These are phyloP conservation scores for Phylloscopus collybita DNA, from an alignment of 2,797 vertebrate genomes.

Conservation along the genomic window DNA sequence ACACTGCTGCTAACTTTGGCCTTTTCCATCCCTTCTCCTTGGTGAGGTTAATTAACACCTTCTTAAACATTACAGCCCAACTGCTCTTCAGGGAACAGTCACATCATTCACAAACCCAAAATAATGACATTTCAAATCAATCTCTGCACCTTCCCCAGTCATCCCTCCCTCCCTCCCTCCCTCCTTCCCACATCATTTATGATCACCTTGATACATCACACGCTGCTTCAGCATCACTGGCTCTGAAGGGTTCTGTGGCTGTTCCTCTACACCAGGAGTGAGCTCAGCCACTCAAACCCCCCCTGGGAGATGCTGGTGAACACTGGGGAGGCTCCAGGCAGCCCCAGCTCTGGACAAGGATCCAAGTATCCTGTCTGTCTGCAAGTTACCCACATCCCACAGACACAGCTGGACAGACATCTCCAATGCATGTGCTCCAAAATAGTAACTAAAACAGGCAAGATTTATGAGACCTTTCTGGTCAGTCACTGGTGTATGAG, in stretches of 20 bases:
- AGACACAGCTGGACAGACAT: background rate
- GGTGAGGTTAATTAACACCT: background rate
- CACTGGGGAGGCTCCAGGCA: background rate
- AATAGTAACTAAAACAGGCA: rapidly evolving
- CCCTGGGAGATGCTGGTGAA: background rate
- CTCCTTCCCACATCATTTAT: too few species aligned
- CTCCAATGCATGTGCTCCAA: background rate
- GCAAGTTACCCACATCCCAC: background rate
- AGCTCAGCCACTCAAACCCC: background rate
- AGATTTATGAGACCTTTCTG: background rate
- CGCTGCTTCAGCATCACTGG: background rate
- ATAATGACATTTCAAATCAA: background rate
- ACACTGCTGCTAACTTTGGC: background rate
- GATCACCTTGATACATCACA: background rate
- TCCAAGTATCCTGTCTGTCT: rapidly evolving
- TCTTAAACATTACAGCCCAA: background rate
- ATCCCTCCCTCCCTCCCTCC: background rate
- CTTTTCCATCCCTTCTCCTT: background rate
- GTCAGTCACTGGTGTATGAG: background rate
- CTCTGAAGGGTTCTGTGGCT: background rate
- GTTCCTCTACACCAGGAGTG: background rate
- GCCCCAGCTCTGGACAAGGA: background rate
- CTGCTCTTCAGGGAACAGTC: background rate
- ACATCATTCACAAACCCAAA: background rate
- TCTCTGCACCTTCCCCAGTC: background rate